A percentile compares a stretch with the other conserved stretches of the same genome.
These are phyloP conservation scores for Rhinoptilus africanus DNA, from an alignment of 2,113 vertebrate genomes.

Conservation along the genomic window DNA sequence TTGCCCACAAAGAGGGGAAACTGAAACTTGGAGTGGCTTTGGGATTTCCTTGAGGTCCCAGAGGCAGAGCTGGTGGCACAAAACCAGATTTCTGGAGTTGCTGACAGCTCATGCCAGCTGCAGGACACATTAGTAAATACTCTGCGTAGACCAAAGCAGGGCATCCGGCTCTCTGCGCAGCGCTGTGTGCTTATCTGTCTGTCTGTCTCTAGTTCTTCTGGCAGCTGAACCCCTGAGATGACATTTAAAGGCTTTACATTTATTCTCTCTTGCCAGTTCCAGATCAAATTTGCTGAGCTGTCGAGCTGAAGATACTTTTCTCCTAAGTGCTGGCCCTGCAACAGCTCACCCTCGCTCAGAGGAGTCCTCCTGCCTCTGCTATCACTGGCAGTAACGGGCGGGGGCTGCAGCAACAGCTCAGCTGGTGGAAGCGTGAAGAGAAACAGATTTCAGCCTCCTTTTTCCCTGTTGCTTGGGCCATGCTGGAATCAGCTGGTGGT, in stretches of 20 bases:
- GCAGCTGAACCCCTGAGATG: not conserved
- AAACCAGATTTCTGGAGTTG: not conserved
- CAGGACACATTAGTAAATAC: not conserved
- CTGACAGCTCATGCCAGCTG: constrained; percentile 21
- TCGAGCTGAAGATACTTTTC: constrained; percentile 22
- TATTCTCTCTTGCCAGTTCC: not conserved
- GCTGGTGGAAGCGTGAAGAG: not conserved
- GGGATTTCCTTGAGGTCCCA: constrained; percentile 4
- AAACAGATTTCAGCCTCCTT: not conserved
- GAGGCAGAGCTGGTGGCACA: not conserved
- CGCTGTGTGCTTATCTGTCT: not conserved
- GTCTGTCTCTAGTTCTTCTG: not conserved
- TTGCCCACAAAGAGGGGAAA: not conserved
- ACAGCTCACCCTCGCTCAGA: not conserved
- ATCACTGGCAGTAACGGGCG: not conserved
- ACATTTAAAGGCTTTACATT: constrained; percentile 6
- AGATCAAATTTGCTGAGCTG: constrained; percentile 38
- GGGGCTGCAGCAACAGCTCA: not conserved
- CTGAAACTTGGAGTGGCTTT: not conserved
- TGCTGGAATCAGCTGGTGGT: not conserved
- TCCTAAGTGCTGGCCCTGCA: constrained; percentile 7
- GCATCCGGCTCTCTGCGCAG: not conserved
- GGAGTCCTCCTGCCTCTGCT: not conserved
- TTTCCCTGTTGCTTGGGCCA: not conserved
- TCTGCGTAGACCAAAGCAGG: not conserved